Evolutionary conservation across 2,888 invertebrate genomes (phyloP), one percentile per base, ranked within the genome.

Genomic region (Brenthis daphne): DNA sequence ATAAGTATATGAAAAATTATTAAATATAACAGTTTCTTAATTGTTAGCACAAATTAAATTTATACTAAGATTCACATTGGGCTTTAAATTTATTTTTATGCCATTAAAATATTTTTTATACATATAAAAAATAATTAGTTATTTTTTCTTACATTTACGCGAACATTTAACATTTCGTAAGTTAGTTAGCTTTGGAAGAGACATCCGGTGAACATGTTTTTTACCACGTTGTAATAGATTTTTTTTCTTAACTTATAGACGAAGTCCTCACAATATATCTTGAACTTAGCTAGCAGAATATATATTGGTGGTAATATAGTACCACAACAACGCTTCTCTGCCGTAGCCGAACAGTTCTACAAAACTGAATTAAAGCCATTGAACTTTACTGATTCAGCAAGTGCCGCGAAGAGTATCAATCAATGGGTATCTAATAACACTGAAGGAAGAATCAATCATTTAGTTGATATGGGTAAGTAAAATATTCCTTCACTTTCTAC

Each of bases 391-490:
- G 84, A 95, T n/a, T 79, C 94, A 0, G 82, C 80, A 0, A 83
- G 83, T 4, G 93, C 96, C 0, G 94, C 94, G 0, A 79, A 86
- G 6, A 83, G 87, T 8, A 97, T 99, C 70, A 99, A 99, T 80
- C 78, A 87, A 0, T 99, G 98, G 97, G 96, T 97, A 1, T 93
- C 94, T 43, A 94, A 95, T 69, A 88, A 95, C 12, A 98, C 99
- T 0, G 91, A 95, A 11, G 96, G 96, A 13, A 95, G 95, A 76
- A 96, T 99, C 50, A 89, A 93, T 12, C 92, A 96, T 77, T 83
- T 97, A 63, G 94, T 96, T 8, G 87, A 89, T 12, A 90, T 94
- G 78, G 95, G 96, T 94, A 68, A 14, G 60, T 47, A 50, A 33
- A 55, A 43, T 58, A 33, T 20, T 54, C 11, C 37, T 43, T 1